Conservation (phyloP, 2,113 vertebrate genomes). For the Atlantisia rogersi region DNA sequence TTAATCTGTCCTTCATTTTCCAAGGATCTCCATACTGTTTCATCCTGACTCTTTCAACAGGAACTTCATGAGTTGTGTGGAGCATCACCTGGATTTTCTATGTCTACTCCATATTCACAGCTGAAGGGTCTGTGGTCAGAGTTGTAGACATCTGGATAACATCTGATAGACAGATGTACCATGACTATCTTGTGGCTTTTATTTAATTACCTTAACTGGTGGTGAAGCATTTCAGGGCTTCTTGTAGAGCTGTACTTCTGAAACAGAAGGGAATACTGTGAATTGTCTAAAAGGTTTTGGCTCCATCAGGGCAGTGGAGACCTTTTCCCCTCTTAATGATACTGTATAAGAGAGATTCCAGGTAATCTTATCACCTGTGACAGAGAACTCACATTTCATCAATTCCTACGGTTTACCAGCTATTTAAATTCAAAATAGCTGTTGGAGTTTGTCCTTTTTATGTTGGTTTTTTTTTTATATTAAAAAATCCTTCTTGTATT, state of each 20-base stretch:
- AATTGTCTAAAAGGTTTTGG: neutral
- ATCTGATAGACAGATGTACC: neutral
- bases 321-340: neutral
- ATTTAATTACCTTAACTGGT: neutral
- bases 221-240: neutral
- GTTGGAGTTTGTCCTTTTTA: neutral
- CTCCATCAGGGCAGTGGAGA: neutral
- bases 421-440: neutral
- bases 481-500: neutral
- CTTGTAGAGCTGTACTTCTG: neutral
- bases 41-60: neutral
- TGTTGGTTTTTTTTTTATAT: neutral
- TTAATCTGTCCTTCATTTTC: neutral
- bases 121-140: neutral
- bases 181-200: neutral
- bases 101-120: neutral
- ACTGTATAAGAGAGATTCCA: neutral
- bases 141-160: neutral
- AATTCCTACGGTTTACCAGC: neutral
- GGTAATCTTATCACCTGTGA: neutral
- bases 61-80: neutral
- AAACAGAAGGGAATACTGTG: neutral
- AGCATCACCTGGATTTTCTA: neutral
- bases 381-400: neutral
- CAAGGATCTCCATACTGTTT: neutral